A percentile compares a stretch with the other conserved stretches of the same genome.
Evolutionary conservation across 2,113 vertebrate species (phyloP).

Genomic region (Callipepla squamata): DNA sequence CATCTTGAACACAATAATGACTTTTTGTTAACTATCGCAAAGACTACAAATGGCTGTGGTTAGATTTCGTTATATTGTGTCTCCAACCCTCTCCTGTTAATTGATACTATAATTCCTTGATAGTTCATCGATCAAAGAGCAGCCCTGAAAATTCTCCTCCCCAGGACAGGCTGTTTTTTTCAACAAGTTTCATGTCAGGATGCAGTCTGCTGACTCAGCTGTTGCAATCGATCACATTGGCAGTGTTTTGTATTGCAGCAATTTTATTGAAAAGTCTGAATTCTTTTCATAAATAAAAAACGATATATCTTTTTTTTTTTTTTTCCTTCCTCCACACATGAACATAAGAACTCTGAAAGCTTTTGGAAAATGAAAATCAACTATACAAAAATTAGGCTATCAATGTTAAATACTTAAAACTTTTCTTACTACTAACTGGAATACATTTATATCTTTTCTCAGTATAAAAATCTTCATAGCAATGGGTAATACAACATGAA

Average conservation of each 20-base stretch:
- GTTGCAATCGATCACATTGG: neutral
- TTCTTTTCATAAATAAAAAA: constrained; percentile 71
- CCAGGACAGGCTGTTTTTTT: neutral
- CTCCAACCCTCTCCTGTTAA: neutral
- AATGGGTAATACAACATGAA: neutral
- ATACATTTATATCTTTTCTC: constrained; percentile 47
- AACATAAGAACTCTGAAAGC: constrained; percentile 57
- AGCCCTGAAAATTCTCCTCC: neutral
- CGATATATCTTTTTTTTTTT: constrained; percentile 57
- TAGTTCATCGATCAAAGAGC: neutral
- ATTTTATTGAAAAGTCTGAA: constrained; percentile 67
- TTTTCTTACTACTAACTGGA: constrained; percentile 54
- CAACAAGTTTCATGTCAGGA: neutral
- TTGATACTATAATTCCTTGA: neutral
- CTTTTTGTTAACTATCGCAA: neutral
- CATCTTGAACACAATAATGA: accelerated
- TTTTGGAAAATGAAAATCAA: constrained; percentile 66
- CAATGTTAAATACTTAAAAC: constrained; percentile 55
- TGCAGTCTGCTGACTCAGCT: neutral
- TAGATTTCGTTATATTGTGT: neutral
- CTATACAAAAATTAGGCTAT: constrained; percentile 66
- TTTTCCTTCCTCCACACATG: constrained; percentile 15
- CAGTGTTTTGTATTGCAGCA: constrained; percentile 30
- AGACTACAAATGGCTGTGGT: neutral
- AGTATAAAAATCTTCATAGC: constrained; percentile 56